Conservation (phyloP, 2,113 vertebrate genomes). For the Lamprotornis superbus region DNA sequence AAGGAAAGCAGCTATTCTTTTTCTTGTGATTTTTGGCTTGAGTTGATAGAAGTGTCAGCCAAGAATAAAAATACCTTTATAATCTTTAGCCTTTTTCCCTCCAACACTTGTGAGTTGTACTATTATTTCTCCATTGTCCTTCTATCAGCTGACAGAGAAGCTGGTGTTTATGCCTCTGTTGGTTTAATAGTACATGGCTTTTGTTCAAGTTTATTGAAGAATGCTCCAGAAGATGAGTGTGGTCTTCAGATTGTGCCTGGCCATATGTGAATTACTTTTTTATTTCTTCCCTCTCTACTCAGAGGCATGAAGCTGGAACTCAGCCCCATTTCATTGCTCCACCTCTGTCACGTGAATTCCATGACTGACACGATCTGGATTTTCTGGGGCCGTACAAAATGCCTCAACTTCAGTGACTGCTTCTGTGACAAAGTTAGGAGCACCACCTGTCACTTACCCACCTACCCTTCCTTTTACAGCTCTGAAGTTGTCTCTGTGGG, state of each 20-base stretch:
- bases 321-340: background rate
- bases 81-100: conserved; percentile 38
- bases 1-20: conserved; percentile 60
- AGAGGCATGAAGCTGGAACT: background rate
- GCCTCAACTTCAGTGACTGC: background rate
- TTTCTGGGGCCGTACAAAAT: background rate
- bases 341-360: background rate
- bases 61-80: conserved; percentile 64
- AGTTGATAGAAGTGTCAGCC: conserved; percentile 20
- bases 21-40: conserved; percentile 59
- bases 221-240: conserved; percentile 2
- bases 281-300: background rate
- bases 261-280: background rate
- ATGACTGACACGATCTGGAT: background rate
- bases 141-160: conserved; percentile 28
- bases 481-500: background rate
- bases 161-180: conserved; percentile 15
- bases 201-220: conserved; percentile 14
- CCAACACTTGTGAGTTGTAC: conserved; percentile 8
- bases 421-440: background rate
- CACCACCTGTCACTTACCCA: background rate
- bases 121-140: conserved; percentile 47
- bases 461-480: background rate
- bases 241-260: background rate
- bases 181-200: conserved; percentile 25